Percentiles rank a stretch among this genome's conserved stretches.
Conservation (phyloP, 2,888 invertebrate species). For the Oscheius sp. region DNA sequence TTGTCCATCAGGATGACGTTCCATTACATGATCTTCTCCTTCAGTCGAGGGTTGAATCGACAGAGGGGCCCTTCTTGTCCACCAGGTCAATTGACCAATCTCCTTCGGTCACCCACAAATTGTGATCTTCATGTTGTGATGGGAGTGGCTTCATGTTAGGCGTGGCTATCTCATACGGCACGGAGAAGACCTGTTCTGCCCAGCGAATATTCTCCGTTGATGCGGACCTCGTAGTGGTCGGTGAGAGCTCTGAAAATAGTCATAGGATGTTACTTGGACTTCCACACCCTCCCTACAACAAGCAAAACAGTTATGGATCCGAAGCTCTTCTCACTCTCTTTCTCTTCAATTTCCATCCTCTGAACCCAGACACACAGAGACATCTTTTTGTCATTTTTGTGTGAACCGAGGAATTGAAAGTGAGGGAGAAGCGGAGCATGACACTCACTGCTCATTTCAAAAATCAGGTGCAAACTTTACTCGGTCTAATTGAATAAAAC, state of each 20-base stretch:
- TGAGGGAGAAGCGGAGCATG: too few relatives aligned
- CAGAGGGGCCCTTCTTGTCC: constrained; percentile 69
- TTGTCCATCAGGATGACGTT: constrained; percentile 63
- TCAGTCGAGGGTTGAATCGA: constrained; percentile 72
- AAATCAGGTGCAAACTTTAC: too few relatives aligned
- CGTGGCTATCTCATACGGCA: constrained; percentile 69
- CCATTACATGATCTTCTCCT: constrained; percentile 72
- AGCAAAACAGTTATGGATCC: too few relatives aligned
- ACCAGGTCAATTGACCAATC: constrained; percentile 71
- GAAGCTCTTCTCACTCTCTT: too few relatives aligned
- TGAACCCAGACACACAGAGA: too few relatives aligned
- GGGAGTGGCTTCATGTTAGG: constrained; percentile 52
- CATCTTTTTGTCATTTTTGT: too few relatives aligned
- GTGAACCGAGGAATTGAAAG: too few relatives aligned
- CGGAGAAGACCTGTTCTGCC: constrained; percentile 67
- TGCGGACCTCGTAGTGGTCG: constrained; percentile 66
- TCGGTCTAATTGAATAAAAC: too few relatives aligned
- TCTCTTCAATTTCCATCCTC: too few relatives aligned
- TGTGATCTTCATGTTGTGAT: constrained; percentile 56
- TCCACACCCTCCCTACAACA: too few relatives aligned
- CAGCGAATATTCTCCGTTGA: constrained; percentile 65
- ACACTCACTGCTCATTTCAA: too few relatives aligned
- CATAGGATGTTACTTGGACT: too few relatives aligned
- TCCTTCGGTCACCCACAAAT: constrained; percentile 68
- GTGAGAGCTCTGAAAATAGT: constrained; percentile 56